phyloP scores from a whole-genome alignment of 2,797 vertebrate species.

The Hoplostethus mediterraneus region DNA sequence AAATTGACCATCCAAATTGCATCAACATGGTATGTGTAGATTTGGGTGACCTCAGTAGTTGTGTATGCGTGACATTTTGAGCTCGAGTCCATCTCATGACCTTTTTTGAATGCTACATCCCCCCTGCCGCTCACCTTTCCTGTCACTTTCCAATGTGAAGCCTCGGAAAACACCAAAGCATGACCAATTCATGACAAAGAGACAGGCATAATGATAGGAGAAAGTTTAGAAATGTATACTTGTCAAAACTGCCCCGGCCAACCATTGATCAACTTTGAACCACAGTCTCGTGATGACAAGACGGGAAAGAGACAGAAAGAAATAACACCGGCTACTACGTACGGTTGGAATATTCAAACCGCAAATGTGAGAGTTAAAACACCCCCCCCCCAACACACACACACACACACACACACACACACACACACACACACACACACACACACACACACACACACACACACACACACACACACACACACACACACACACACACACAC shows the following conservation, averaged over 20 bases:
- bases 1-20: too few relatives aligned
- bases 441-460: not conserved
- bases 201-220: not conserved
- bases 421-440: too few relatives aligned
- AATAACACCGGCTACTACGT: slow-evolving; percentile 5
- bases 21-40: too few relatives aligned
- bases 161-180: slow-evolving; percentile 2
- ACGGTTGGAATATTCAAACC: not conserved
- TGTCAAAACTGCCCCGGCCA: slow-evolving; percentile 40
- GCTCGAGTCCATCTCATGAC: not conserved
- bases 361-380: slow-evolving; percentile 4
- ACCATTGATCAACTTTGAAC: slow-evolving; percentile 40
- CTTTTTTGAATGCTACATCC: not conserved
- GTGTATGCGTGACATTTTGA: not conserved
- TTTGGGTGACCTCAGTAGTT: not conserved
- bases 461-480: too few relatives aligned
- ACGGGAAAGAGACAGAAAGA: slow-evolving; percentile 18
- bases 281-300: slow-evolving; percentile 13
- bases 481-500: too few relatives aligned
- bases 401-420: too few relatives aligned
- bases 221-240: slow-evolving; percentile 16
- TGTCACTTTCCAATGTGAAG: slow-evolving; percentile 6
- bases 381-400: not conserved
- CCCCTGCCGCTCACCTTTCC: not conserved
- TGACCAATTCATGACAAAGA: slow-evolving; percentile 14